Conservation (phyloP, 2,797 vertebrate genomes). For the Darevskia mixta region DNA sequence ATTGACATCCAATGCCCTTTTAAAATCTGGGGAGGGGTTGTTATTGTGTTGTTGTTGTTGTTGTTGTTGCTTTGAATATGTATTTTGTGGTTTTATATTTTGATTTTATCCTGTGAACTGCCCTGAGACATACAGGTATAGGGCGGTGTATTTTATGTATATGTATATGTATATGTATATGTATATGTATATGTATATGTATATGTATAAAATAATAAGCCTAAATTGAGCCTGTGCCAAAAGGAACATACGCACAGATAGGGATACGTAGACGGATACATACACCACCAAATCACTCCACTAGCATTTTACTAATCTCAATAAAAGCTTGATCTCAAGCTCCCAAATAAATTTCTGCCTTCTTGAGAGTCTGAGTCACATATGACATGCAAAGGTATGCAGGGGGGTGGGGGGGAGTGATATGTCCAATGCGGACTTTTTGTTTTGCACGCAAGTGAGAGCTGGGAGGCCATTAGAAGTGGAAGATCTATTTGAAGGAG, state of each 20-base stretch:
- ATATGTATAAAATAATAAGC: too few species aligned
- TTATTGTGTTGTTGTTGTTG: too few species aligned
- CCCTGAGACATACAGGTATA: too few species aligned
- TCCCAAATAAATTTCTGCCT: background rate
- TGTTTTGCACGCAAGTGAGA: background rate
- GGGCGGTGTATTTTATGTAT: too few species aligned
- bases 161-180: too few species aligned
- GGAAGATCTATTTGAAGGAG: background rate
- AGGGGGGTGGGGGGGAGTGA: background rate
- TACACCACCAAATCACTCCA: background rate
- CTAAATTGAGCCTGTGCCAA: background rate
- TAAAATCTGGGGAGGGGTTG: too few species aligned
- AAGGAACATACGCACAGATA: background rate
- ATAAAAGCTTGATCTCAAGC: conserved; percentile 5
- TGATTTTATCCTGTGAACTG: too few species aligned
- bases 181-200: too few species aligned
- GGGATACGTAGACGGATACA: background rate
- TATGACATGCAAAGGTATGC: background rate
- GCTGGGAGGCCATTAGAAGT: background rate
- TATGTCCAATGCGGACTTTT: background rate
- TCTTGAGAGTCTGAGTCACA: background rate
- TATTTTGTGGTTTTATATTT: too few species aligned
- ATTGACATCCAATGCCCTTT: too few species aligned
- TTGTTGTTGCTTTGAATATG: too few species aligned
- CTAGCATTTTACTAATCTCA: conserved; percentile 26